Conservation (phyloP, 2,888 invertebrate genomes). For the Pseudococcus viburni region DNA sequence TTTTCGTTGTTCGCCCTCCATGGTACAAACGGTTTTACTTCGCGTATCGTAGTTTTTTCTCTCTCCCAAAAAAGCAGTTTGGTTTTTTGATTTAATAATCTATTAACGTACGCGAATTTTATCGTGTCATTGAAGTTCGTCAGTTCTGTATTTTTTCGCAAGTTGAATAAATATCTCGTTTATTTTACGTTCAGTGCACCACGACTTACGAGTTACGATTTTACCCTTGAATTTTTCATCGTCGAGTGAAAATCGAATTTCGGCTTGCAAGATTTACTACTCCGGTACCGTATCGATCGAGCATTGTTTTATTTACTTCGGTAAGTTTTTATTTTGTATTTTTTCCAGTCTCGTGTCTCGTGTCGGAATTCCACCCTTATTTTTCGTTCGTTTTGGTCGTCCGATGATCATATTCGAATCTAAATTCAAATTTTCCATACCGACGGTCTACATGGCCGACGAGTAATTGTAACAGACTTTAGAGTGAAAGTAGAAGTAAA, state of each 20-base stretch:
- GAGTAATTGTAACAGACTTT: not conserved
- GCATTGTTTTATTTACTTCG: slow-evolving; percentile 17
- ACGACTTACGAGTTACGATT: not conserved
- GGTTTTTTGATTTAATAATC: slow-evolving; percentile 1
- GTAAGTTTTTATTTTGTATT: slow-evolving; percentile 1
- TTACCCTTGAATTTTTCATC: slow-evolving; percentile 55
- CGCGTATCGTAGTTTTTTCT: slow-evolving; percentile 4
- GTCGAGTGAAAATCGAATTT: slow-evolving; percentile 31
- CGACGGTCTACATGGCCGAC: not conserved
- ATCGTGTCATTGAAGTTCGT: not conserved
- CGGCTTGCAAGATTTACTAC: slow-evolving; percentile 7
- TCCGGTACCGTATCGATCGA: slow-evolving; percentile 34
- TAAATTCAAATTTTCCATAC: not conserved
- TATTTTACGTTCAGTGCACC: not conserved
- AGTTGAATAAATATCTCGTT: not conserved
- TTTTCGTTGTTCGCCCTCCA: slow-evolving; percentile 44
- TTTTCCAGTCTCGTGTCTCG: not conserved
- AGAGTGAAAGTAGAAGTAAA: slow-evolving; percentile 41
- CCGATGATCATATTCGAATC: not conserved
- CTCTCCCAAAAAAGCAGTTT: not conserved
- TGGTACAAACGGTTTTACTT: slow-evolving; percentile 42
- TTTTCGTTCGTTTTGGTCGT: not conserved
- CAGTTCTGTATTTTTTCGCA: not conserved
- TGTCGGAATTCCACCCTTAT: not conserved
- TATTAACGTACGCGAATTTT: slow-evolving; percentile 38